Evolutionary conservation across 2,797 vertebrate genomes (phyloP).

Genomic region (Clangula hyemalis): DNA sequence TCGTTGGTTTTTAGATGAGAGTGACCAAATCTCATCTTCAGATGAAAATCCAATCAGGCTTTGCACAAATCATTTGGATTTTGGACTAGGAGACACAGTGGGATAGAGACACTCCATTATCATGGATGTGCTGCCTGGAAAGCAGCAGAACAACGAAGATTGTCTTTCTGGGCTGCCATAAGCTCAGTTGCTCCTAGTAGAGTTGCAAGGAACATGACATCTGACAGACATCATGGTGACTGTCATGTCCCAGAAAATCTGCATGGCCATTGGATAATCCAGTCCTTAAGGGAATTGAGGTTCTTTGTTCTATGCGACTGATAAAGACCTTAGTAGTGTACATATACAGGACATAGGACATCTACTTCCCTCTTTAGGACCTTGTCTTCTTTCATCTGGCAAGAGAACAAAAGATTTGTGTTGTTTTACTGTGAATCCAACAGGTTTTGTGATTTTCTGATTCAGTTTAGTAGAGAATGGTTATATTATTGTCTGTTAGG

Average conservation of each 20-base stretch:
- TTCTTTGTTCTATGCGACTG: not conserved
- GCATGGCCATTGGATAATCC: not conserved
- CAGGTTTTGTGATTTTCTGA: not conserved
- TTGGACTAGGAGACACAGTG: not conserved
- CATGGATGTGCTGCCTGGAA: not conserved
- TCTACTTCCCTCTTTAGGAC: not conserved
- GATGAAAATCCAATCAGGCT: not conserved
- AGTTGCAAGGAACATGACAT: rapidly evolving
- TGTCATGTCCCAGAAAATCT: not conserved
- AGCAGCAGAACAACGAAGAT: not conserved
- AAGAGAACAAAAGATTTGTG: not conserved
- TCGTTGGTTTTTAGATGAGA: not conserved
- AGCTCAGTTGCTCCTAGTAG: not conserved
- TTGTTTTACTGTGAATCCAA: not conserved
- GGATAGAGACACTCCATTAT: not conserved
- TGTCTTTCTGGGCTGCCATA: not conserved
- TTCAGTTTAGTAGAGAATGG: not conserved
- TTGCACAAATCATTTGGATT: not conserved
- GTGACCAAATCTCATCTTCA: too few species aligned
- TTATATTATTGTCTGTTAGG: not conserved
- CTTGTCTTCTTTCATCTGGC: not conserved
- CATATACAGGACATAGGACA: too few species aligned
- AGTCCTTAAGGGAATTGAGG: not conserved
- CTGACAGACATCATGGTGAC: not conserved
- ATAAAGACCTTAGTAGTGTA: not conserved